Base-by-base conservation (phyloP, 2,113 vertebrate genomes). In the Sylvia atricapilla region DNA sequence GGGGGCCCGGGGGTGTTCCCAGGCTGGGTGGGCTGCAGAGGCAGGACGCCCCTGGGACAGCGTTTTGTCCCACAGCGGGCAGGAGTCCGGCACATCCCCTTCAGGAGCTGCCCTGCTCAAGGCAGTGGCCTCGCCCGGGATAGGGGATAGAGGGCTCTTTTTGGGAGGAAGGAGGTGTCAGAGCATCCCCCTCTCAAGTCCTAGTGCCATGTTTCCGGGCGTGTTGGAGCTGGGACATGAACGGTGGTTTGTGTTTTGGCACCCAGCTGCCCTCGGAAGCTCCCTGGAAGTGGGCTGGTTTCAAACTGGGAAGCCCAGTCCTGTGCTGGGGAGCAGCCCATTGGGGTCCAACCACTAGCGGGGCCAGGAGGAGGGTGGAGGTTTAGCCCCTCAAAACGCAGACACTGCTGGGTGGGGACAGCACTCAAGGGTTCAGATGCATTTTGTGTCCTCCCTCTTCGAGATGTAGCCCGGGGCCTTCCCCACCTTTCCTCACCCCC, bases 221-320 rank as follows among this genome's bases (percentile, higher is more conserved):
- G 0, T 5, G 3, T 1, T 4, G 84, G 46, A 76, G 72, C 80
- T 56, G 69, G 47, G 66, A 27, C 1, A 2, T 16, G 1, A 3
- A 15, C 20, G 9, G 49, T 3, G 1, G 11, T 67, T 87, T 1
- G 3, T 25, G 41, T 64, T 69, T n/a, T 2, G 0, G 47, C 44
- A 35, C 58, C 30, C 52, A 7, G 33, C 37, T 82, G 82, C 60
- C 47, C n/a, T 66, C 0, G 0, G 37, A 39, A 33, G 18, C 43
- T 84, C 31, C 31, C 31, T 1, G 2, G 6, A 0, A 0, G 19
- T 9, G 84, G 60, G 10, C 66, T 63, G 62, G 23, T 79, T 68
- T 80, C 44, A 47, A 50, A 76, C 22, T 28, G 44, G 53, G 37
- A 68, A 37, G 37, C 41, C 35, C n/a, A 41, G 39, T 17, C 25